A percentile compares a stretch with the other conserved stretches of the same genome.
Conservation (phyloP, 1,140 invertebrate species). For the Trichogramma pretiosum region DNA sequence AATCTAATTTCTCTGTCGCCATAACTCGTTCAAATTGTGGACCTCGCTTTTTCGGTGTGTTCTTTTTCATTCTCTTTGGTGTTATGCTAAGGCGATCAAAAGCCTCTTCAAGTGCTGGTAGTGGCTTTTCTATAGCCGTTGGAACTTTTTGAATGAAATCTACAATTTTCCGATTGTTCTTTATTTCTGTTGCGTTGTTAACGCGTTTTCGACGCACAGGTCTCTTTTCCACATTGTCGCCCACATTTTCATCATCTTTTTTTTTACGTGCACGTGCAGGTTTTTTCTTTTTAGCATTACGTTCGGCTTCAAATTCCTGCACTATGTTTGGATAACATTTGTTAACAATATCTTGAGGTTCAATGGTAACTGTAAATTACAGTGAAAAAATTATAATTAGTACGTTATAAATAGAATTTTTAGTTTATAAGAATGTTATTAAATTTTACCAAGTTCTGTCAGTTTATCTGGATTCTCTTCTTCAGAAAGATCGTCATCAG, state of each 20-base stretch:
- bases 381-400: slow-evolving; percentile 9
- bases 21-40: slow-evolving; percentile 28
- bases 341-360: slow-evolving; percentile 55
- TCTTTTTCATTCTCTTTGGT: slow-evolving; percentile 27
- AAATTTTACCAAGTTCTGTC: slow-evolving; percentile 13
- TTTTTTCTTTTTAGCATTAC: slow-evolving; percentile 46
- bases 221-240: slow-evolving; percentile 18
- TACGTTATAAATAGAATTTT: background rate
- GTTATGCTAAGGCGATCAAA: slow-evolving; percentile 27
- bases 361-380: slow-evolving; percentile 51
- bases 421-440: background rate
- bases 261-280: slow-evolving; percentile 42
- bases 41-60: slow-evolving; percentile 21
- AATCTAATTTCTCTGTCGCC: slow-evolving; percentile 27
- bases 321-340: slow-evolving; percentile 60
- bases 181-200: slow-evolving; percentile 17
- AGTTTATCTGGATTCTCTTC: slow-evolving; percentile 19
- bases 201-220: slow-evolving; percentile 11
- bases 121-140: slow-evolving; percentile 11
- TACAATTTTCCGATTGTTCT: slow-evolving; percentile 31
- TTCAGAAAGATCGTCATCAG: slow-evolving; percentile 26
- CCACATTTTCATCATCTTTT: slow-evolving; percentile 32
- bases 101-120: slow-evolving; percentile 25
- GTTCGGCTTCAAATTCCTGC: slow-evolving; percentile 50
- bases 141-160: slow-evolving; percentile 29